Evolutionary conservation across 2,113 vertebrate species (phyloP).

Genomic region (Sterna hirundo): DNA sequence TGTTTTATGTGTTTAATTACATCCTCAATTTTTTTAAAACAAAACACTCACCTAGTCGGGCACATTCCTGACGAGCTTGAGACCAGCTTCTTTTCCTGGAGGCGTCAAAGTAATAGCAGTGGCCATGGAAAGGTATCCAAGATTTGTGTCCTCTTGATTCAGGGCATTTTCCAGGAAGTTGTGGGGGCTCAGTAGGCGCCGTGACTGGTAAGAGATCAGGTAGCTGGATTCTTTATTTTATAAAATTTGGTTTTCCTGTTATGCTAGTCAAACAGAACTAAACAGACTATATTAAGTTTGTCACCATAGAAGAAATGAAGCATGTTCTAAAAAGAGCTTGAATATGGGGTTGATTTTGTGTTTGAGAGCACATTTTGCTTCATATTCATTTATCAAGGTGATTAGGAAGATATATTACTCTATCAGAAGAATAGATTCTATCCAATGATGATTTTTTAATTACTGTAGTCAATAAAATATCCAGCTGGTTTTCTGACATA

Average conservation of each 20-base stretch:
- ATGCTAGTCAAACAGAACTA: not conserved
- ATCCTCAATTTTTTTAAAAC: not conserved
- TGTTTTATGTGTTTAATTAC: not conserved
- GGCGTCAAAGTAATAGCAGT: constrained; percentile 86
- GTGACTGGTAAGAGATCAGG: constrained; percentile 50
- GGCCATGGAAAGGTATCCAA: constrained; percentile 88
- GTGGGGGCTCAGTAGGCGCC: constrained; percentile 81
- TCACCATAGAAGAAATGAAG: not conserved
- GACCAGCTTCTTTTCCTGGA: constrained; percentile 77
- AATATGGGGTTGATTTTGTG: not conserved
- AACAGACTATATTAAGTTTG: not conserved
- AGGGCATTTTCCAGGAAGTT: constrained; percentile 87
- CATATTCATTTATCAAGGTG: not conserved
- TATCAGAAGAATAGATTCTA: not conserved
- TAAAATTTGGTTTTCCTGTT: not conserved
- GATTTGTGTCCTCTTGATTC: constrained; percentile 67
- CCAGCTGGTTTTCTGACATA: not conserved
- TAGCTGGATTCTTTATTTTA: not conserved
- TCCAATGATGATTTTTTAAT: not conserved
- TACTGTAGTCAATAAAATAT: not conserved
- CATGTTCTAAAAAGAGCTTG: not conserved
- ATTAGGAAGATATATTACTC: not conserved
- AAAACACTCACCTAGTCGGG: constrained; percentile 77
- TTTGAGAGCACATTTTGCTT: not conserved
- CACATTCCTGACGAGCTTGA: constrained; percentile 82